Evolutionary conservation across 1,140 invertebrate genomes (phyloP).

Genomic region (Sminthurides bifidus): DNA sequence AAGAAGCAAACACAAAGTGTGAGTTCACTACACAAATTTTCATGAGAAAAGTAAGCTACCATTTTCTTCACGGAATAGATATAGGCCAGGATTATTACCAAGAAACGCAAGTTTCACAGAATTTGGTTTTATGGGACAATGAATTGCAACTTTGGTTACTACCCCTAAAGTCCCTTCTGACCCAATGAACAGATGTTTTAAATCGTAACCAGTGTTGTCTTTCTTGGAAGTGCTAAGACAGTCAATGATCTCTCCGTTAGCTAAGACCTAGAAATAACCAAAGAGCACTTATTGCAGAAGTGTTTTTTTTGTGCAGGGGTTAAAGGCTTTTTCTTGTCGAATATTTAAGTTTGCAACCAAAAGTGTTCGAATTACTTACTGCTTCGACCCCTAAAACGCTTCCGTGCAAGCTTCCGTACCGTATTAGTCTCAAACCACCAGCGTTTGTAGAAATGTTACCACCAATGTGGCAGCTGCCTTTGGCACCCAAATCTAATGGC

Average conservation of each 20-base stretch:
- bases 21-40: background rate
- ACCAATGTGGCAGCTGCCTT: constrained; percentile 88
- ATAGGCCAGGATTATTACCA: constrained; percentile 57
- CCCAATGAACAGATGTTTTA: constrained; percentile 95
- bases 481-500: constrained; percentile 52
- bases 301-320: no score
- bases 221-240: constrained; percentile 77
- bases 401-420: constrained; percentile 92
- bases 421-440: constrained; percentile 67
- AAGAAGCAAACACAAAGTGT: constrained; percentile 13
- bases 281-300: background rate
- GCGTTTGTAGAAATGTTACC: constrained; percentile 96
- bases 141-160: constrained; percentile 81
- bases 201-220: constrained; percentile 93
- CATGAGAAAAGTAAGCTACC: background rate
- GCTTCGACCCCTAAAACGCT: constrained; percentile 84
- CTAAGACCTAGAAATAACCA: constrained; percentile 57
- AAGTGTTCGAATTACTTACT: constrained; percentile 44
- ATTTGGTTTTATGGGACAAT: constrained; percentile 70
- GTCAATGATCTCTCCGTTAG: constrained; percentile 76
- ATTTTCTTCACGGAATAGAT: background rate
- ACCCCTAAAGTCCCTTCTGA: constrained; percentile 89
- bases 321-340: no score
- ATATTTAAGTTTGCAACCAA: no score
- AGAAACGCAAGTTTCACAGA: constrained; percentile 74